Conservation (phyloP, 2,797 vertebrate genomes). For the Pyrocephalus nanus region DNA sequence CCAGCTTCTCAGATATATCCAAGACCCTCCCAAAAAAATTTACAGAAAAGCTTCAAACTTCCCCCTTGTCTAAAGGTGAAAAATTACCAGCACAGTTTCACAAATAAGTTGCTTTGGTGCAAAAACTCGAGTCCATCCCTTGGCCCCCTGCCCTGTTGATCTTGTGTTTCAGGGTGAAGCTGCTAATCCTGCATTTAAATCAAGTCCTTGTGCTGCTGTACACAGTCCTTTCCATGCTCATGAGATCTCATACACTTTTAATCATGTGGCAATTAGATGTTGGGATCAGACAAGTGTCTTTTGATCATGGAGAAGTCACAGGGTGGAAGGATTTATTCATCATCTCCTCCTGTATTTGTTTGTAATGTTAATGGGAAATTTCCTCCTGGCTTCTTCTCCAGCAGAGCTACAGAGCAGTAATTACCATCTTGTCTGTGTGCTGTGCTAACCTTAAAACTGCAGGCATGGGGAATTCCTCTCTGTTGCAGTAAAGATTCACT, state of each 20-base stretch:
- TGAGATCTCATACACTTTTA: slow-evolving; percentile 4
- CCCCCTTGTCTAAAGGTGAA: not conserved
- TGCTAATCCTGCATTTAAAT: slow-evolving; percentile 10
- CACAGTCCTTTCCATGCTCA: not conserved
- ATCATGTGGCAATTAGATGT: not conserved
- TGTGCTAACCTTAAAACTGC: not conserved
- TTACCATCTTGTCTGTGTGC: not conserved
- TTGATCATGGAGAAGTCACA: not conserved
- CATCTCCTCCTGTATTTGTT: not conserved
- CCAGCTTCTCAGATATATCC: not conserved
- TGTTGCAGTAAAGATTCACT: not conserved
- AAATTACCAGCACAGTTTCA: not conserved
- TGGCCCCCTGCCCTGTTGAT: not conserved
- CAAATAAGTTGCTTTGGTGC: not conserved
- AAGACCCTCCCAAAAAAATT: not conserved
- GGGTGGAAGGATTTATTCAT: not conserved
- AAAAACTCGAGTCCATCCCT: not conserved
- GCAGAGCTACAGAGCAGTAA: slow-evolving; percentile 31
- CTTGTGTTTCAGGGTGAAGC: not conserved
- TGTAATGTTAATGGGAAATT: not conserved
- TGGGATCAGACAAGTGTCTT: not conserved
- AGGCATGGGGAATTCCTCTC: not conserved
- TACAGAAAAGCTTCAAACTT: not conserved
- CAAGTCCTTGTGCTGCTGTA: not conserved
- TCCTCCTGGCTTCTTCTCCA: not conserved